Evolutionary conservation across 2,888 invertebrate genomes (phyloP).

Genomic region (Adela reaumurella): DNA sequence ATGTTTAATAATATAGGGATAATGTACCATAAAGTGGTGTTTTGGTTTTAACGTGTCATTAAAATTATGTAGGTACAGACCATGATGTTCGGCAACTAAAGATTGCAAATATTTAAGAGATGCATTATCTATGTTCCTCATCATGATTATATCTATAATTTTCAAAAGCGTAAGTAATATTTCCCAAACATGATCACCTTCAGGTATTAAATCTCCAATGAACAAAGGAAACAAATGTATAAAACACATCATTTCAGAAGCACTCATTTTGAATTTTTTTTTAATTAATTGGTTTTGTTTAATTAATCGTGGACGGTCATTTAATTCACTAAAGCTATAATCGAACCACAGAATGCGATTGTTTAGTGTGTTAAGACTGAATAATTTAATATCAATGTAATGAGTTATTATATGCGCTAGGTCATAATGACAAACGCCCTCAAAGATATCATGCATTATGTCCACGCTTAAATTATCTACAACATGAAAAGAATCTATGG

Average conservation of each 20-base stretch:
- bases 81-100: conserved; percentile 8
- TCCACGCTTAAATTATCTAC: background rate
- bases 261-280: conserved; percentile 7
- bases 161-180: conserved; percentile 5
- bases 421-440: background rate
- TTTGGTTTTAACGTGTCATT: background rate
- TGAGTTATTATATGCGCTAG: background rate
- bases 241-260: conserved; percentile 6
- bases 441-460: background rate
- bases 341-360: background rate
- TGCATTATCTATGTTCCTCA: conserved; percentile 1
- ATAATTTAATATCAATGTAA: background rate
- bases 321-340: background rate
- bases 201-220: conserved; percentile 7
- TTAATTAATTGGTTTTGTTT: conserved; percentile 3
- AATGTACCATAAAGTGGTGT: background rate
- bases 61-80: conserved; percentile 7
- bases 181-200: conserved; percentile 5
- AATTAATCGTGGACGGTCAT: background rate
- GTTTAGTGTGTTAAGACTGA: conserved; percentile 2
- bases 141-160: conserved; percentile 6
- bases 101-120: conserved; percentile 5
- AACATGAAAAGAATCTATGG: background rate
- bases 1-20: background rate
- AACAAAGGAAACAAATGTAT: conserved; percentile 5